These are phyloP conservation scores for Heliconius sara DNA, from an alignment of 2,888 invertebrate species.

Conservation along the genomic window DNA sequence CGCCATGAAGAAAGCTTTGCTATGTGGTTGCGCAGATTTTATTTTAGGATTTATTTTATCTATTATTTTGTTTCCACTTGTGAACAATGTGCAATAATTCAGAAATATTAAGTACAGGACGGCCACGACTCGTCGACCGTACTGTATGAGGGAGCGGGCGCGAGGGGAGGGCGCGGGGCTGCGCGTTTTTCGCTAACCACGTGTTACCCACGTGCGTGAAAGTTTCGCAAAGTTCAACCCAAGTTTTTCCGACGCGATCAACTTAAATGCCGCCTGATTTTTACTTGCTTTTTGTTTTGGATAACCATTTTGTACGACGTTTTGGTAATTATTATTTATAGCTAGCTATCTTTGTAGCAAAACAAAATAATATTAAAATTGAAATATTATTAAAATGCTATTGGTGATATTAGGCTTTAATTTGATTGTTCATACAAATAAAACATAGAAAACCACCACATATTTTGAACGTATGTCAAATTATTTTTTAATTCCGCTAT, in stretches of 20 bases:
- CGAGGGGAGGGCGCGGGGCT: constrained; percentile 54
- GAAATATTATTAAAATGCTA: background rate
- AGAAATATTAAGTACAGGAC: background rate
- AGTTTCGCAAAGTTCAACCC: constrained; percentile 64
- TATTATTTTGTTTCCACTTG: no score
- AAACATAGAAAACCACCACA: background rate
- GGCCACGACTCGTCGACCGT: background rate
- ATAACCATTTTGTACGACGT: background rate
- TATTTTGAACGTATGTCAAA: background rate
- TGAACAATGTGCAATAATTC: background rate
- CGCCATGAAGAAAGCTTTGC: background rate
- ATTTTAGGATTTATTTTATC: background rate
- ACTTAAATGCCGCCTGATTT: constrained; percentile 7
- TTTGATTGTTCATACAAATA: background rate
- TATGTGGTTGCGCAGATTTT: background rate
- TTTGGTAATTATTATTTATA: background rate
- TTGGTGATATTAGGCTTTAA: background rate
- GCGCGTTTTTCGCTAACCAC: constrained; percentile 81
- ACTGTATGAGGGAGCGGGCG: constrained; percentile 53
- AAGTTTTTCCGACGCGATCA: constrained; percentile 62
- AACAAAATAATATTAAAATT: background rate
- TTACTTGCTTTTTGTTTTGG: no score
- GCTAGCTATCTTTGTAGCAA: background rate
- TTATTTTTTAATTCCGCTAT: background rate
- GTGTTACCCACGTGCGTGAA: constrained; percentile 75